Evolutionary conservation across 2,113 vertebrate species (phyloP).

Genomic region (Herpetotheres cachinnans): DNA sequence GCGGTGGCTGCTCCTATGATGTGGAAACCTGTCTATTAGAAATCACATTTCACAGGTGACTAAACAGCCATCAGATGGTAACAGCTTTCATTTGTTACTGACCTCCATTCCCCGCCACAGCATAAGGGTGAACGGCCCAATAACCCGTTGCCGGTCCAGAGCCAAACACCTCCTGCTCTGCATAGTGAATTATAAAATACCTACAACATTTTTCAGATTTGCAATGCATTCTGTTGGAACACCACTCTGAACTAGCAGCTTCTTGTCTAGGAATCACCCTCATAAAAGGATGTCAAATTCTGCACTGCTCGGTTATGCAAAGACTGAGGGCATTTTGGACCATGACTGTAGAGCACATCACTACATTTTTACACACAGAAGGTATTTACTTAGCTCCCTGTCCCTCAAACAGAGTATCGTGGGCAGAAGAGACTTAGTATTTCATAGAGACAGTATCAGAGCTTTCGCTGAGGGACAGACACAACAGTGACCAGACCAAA

Average conservation of each 20-base stretch:
- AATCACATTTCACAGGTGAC: slow-evolving; percentile 53
- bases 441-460: neutral
- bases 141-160: neutral
- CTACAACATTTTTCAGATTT: neutral
- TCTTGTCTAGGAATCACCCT: neutral
- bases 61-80: slow-evolving; percentile 10
- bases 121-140: fast-evolving
- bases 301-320: neutral
- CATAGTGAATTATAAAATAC: neutral
- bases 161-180: neutral
- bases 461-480: neutral
- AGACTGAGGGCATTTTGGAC: neutral
- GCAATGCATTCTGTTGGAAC: neutral
- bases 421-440: neutral
- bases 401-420: neutral
- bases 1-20: neutral
- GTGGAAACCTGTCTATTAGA: slow-evolving; percentile 37
- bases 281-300: neutral
- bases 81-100: slow-evolving; percentile 1
- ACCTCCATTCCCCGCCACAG: neutral
- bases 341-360: neutral
- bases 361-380: neutral
- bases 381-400: neutral
- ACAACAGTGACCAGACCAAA: neutral
- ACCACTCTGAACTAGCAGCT: neutral